Base-by-base conservation (phyloP, 92 coral and sea anemone species). In the Porites cylindrica region DNA sequence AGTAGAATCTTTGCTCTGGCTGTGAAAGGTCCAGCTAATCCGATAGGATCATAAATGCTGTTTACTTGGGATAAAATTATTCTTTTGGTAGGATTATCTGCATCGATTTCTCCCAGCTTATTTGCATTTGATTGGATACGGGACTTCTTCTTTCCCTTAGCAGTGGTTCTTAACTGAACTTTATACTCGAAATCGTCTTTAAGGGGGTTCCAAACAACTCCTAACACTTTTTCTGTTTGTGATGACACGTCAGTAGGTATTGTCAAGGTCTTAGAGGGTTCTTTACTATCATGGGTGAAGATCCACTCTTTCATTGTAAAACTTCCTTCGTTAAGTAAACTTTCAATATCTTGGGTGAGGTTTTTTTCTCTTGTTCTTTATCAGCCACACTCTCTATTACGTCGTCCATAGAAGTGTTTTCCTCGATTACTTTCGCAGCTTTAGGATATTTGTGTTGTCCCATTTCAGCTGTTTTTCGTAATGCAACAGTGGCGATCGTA, bases 1-100 rank as follows among this genome's bases (percentile, higher is more conserved):
- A 90, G n/a, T n/a, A n/a, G 80, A 8, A 93, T 86, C 59, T 90
- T 90, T 12, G 91, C 93, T 82, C 87, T 61, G 74, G 90, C 91
- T 6, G 95, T 90, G 83, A 70, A 86, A 12, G 91, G 93, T 26
- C 80, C 70, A 14, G 91, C 91, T 24, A 86, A 65, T 11, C 93
- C 93, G 19, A 92, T 50, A 9, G 89, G 0, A 26, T 26, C 32
- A 26, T 26, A 26, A 26, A 26, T 26, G 32, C 32, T 26, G 32
- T 26, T 26, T 26, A 85, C 75, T 66, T 89, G 90, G 17, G 93
- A 90, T 18, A 92, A 76, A 14, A 92, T 70, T 69, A 90, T 89
- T 50, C 95, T 63, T 73, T 92, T 92, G 3, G 95, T 92, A 32
- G 89, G 83, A n/a, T 13, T 72, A 14, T 8, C 59, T 38, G 92